phyloP scores from a whole-genome alignment of 2,113 vertebrate genomes.

The Platycercus adscitus region DNA sequence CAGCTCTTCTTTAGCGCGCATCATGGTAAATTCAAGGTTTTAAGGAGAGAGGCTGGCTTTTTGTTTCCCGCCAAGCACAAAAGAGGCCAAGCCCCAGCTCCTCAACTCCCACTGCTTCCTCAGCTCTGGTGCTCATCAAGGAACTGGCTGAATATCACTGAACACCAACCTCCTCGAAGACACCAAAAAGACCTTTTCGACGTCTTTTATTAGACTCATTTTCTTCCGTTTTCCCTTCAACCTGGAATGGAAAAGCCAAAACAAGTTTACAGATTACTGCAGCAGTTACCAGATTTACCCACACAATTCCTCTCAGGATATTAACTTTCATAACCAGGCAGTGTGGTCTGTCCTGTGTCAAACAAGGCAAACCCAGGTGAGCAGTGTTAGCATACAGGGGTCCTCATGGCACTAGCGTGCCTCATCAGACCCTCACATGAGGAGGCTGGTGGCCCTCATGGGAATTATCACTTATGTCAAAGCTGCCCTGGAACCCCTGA shows the following conservation, averaged over 20 bases:
- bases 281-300: background rate
- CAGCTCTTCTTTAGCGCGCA: background rate
- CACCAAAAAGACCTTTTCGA: slow-evolving; percentile 77
- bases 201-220: slow-evolving; percentile 89
- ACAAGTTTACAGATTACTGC: background rate
- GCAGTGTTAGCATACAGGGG: accelerated
- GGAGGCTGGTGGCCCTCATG: accelerated
- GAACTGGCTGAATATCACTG: background rate
- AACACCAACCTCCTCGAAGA: slow-evolving; percentile 87
- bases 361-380: background rate
- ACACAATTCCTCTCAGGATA: background rate
- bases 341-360: background rate
- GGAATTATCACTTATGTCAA: accelerated
- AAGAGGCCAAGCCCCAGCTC: background rate
- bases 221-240: slow-evolving; percentile 84
- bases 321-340: background rate
- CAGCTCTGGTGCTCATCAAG: background rate
- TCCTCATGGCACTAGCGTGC: accelerated
- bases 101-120: background rate
- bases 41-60: background rate
- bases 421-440: accelerated
- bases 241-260: slow-evolving; percentile 70
- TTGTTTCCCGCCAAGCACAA: background rate
- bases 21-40: background rate
- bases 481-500: background rate